phyloP scores from a whole-genome alignment of 2,797 vertebrate genomes.

The Lagorchestes hirsutus region DNA sequence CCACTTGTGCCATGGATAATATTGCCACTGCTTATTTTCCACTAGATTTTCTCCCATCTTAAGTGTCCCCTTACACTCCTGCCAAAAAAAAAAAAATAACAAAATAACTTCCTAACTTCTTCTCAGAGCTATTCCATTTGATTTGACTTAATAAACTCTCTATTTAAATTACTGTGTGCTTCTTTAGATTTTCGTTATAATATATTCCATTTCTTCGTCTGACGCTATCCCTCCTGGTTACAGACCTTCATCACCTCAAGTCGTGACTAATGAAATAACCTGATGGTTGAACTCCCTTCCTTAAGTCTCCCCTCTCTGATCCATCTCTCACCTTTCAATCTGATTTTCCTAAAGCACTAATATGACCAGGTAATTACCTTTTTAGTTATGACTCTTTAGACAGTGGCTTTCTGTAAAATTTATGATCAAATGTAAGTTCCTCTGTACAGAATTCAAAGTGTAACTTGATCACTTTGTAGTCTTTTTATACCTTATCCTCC shows the following conservation, averaged over 20 bases:
- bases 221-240: neutral
- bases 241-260: neutral
- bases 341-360: neutral
- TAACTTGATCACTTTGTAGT: neutral
- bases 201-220: neutral
- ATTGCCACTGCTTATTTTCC: neutral
- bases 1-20: neutral
- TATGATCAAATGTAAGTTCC: neutral
- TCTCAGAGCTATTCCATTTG: neutral
- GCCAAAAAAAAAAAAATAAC: too few relatives aligned
- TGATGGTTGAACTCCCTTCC: neutral
- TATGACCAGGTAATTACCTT: neutral
- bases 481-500: neutral
- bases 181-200: neutral
- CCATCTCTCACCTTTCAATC: neutral
- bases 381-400: neutral
- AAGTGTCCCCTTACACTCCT: neutral
- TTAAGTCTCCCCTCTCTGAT: neutral
- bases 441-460: neutral
- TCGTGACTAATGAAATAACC: neutral
- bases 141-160: neutral
- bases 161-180: neutral
- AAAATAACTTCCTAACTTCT: neutral
- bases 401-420: neutral
- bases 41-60: neutral